Conservation (phyloP, 1,140 invertebrate genomes). For the Plectrocnemia conspersa region DNA sequence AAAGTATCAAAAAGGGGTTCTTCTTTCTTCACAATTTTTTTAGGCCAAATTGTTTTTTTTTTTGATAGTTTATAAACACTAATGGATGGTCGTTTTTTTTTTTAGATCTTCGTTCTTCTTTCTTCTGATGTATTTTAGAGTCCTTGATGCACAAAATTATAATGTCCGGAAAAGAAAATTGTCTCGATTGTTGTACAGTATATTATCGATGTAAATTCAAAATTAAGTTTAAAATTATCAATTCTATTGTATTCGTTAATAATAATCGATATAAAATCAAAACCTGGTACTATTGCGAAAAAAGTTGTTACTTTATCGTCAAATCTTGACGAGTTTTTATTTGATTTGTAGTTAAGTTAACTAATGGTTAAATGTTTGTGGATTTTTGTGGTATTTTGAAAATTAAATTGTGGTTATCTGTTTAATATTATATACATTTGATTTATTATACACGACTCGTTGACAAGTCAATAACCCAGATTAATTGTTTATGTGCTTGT, state of each 20-base stretch:
- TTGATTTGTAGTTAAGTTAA: conserved; percentile 24
- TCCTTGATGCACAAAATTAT: conserved; percentile 20
- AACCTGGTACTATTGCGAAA: conserved; percentile 36
- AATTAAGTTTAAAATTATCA: conserved; percentile 30
- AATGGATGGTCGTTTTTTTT: conserved; percentile 30
- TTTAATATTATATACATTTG: conserved; percentile 30
- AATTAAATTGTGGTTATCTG: conserved; percentile 18
- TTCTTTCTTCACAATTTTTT: conserved; percentile 12
- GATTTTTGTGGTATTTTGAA: conserved; percentile 20
- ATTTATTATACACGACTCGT: conserved; percentile 29
- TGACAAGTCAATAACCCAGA: conserved; percentile 32
- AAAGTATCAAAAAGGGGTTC: conserved; percentile 9
- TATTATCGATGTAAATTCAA: conserved; percentile 19
- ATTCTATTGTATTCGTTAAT: conserved; percentile 35
- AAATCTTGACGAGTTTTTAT: conserved; percentile 31
- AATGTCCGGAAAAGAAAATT: conserved; percentile 28
- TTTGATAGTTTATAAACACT: conserved; percentile 28
- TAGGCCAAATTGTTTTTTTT: conserved; percentile 32
- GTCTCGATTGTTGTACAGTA: conserved; percentile 29
- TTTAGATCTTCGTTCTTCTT: conserved; percentile 8
- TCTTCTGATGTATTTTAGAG: conserved; percentile 6
- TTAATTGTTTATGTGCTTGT: conserved; percentile 19
- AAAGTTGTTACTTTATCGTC: conserved; percentile 32
- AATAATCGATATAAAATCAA: conserved; percentile 36
- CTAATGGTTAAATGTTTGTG: conserved; percentile 29